Evolutionary conservation across 2,113 vertebrate species (phyloP).

Genomic region (Vireo altiloquus): DNA sequence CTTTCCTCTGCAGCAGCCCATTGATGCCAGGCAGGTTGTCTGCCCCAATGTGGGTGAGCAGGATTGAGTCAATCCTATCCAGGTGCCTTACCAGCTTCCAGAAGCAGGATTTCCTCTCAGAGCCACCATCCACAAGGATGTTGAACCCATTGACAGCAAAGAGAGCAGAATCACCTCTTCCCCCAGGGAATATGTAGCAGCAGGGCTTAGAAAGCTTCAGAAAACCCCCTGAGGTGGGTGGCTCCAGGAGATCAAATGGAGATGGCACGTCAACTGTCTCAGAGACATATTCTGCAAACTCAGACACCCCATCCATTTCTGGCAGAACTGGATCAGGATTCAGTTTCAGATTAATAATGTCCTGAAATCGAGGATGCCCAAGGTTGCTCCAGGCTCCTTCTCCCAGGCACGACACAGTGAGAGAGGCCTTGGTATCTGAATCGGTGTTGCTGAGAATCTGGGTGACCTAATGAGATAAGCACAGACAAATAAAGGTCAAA

Average conservation of each 20-base stretch:
- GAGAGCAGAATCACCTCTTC: slow-evolving; percentile 93
- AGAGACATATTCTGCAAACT: slow-evolving; percentile 93
- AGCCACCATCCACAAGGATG: slow-evolving; percentile 95
- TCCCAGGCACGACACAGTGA: slow-evolving; percentile 88
- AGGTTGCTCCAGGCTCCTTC: slow-evolving; percentile 92
- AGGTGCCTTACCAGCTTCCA: slow-evolving; percentile 97
- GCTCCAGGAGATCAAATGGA: slow-evolving; percentile 94
- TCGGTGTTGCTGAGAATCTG: slow-evolving; percentile 80
- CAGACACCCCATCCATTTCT: slow-evolving; percentile 92
- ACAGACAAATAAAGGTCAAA: slow-evolving; percentile 3
- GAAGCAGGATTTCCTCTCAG: slow-evolving; percentile 94
- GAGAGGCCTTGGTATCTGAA: slow-evolving; percentile 75
- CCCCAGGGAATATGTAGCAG: slow-evolving; percentile 98
- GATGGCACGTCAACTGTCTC: slow-evolving; percentile 93
- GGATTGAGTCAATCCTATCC: slow-evolving; percentile 93
- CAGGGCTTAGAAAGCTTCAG: slow-evolving; percentile 97
- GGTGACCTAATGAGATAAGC: slow-evolving; percentile 77
- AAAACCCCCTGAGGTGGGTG: slow-evolving; percentile 96
- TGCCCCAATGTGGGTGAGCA: slow-evolving; percentile 96
- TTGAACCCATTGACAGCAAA: slow-evolving; percentile 98
- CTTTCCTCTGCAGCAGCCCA: slow-evolving; percentile 93
- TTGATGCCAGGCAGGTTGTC: slow-evolving; percentile 97
- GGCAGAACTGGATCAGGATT: slow-evolving; percentile 86
- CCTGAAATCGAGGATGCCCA: slow-evolving; percentile 80
- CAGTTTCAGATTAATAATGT: slow-evolving; percentile 80